Base-by-base conservation (phyloP, 2,888 invertebrate genomes). In the Laothoe populi region DNA sequence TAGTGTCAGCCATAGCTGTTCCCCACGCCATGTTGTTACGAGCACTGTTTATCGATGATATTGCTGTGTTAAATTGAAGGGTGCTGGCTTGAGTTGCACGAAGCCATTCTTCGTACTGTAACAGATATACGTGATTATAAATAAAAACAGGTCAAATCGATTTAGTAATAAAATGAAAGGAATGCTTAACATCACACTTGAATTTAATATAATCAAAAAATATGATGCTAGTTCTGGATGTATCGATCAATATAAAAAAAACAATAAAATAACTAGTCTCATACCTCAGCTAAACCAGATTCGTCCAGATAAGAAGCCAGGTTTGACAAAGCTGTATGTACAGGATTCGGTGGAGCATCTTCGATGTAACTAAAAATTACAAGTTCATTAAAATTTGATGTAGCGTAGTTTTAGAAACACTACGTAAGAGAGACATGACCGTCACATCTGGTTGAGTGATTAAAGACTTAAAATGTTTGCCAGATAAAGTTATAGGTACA, bases 21-120 rank as follows among this genome's bases (percentile, higher is more conserved):
- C 90, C 92, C 91, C 92, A 92, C 0, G 74, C 82, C 11, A 89
- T 88, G 67, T 87, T 90, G 61, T 1, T 70, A 0, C 90, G 75
- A 0, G 92, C 87, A 1, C 86, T 78, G 7, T 31, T 71, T 24
- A 92, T 90, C 0, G 84, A 79, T 4, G 74, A 79, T 10, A 90
- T 67, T 0, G 82, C 81, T 2, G 79, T 68, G 35, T 63, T 72
- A 65, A 74, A 89, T 63, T 90, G 87, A 0, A 75, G 69, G 13
- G 81, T 73, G 13, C 65, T 64, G 0, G 67, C 59, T 63, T 90
- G 91, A 0, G 86, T 82, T 7, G 75, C 66, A 0, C 70, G 75
- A 0, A 90, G 78, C 92, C 92, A 91, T 4, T 73, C 66, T 68
- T 90, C 85, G 45, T 83, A 90, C 91, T 91, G 78, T 3, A 70